Base-by-base conservation (phyloP, 1,140 invertebrate genomes). In the Ladona fulva region DNA sequence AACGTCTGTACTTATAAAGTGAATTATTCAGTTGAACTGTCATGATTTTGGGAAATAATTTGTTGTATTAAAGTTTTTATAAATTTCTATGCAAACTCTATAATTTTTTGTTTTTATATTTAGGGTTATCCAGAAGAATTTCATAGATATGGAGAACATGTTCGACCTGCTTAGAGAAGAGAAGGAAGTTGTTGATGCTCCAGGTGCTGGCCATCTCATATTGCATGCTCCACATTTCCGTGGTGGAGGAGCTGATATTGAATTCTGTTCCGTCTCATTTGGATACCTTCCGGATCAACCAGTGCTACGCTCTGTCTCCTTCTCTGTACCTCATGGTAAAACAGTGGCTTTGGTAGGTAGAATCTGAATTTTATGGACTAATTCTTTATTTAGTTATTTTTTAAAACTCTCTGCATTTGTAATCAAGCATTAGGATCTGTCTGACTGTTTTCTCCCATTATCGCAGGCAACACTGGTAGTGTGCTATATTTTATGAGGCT, bases 61-160 rank as follows among this genome's bases (percentile, higher is more conserved):
- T n/a, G n/a, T n/a, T n/a, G n/a, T n/a, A n/a, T n/a, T n/a, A n/a
- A n/a, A n/a, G n/a, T n/a, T n/a, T n/a, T n/a, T n/a, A n/a, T n/a
- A n/a, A n/a, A n/a, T n/a, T n/a, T n/a, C n/a, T n/a, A n/a, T n/a
- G n/a, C n/a, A n/a, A n/a, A n/a, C n/a, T n/a, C n/a, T n/a, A n/a
- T n/a, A n/a, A n/a, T n/a, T n/a, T n/a, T n/a, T n/a, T n/a, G n/a
- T 8, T 37, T 81, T 80, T 79, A 78, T 80, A 83, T 84, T 77
- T 82, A 96, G 96, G 83, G 93, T 95, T 75, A 97, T 99, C 79
- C 97, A 99, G 83, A 95, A 96, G 84, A 95, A 97, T 83, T 99
- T 99, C 83, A 91, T 99, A 25, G 97, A 99, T 82, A 99, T 99
- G 97, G 97, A 99, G 87, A 99, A 99, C 84, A 99, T 99, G 97